Conservation (phyloP, 2,113 vertebrate species). For the Antigone vipio region DNA sequence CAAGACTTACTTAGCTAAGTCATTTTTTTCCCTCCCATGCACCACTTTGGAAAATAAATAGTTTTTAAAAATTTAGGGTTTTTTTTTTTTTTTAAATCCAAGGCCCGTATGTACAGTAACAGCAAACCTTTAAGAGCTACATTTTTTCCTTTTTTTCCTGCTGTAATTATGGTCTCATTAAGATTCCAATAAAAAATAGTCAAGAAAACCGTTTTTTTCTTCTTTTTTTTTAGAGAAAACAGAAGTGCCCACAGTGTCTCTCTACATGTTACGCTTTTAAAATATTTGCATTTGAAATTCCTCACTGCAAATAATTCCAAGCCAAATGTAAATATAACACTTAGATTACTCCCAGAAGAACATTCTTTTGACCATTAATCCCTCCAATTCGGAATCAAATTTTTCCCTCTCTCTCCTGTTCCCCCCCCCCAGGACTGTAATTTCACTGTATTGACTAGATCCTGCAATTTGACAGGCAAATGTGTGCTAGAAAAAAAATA, state of each 20-base stretch:
- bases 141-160: slow-evolving; percentile 38
- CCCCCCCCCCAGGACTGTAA: slow-evolving; percentile 48
- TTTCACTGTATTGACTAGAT: slow-evolving; percentile 65
- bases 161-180: slow-evolving; percentile 78
- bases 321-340: slow-evolving; percentile 83
- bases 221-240: slow-evolving; percentile 65
- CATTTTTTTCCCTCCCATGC: slow-evolving; percentile 43
- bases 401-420: slow-evolving; percentile 28
- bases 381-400: slow-evolving; percentile 69
- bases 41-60: slow-evolving; percentile 61
- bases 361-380: slow-evolving; percentile 77
- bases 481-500: not conserved
- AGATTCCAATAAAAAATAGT: slow-evolving; percentile 77
- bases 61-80: not conserved
- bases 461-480: slow-evolving; percentile 15
- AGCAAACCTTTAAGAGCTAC: slow-evolving; percentile 65
- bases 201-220: slow-evolving; percentile 46
- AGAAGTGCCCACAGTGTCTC: slow-evolving; percentile 77
- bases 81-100: not conserved
- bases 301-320: slow-evolving; percentile 80
- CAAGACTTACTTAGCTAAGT: slow-evolving; percentile 60
- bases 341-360: slow-evolving; percentile 82
- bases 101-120: slow-evolving; percentile 11
- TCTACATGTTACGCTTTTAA: slow-evolving; percentile 76
- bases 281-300: slow-evolving; percentile 85